Percentiles rank a stretch among this genome's conserved stretches.
phyloP scores from a whole-genome alignment of 1,140 invertebrate species.

The Aethina tumida region DNA sequence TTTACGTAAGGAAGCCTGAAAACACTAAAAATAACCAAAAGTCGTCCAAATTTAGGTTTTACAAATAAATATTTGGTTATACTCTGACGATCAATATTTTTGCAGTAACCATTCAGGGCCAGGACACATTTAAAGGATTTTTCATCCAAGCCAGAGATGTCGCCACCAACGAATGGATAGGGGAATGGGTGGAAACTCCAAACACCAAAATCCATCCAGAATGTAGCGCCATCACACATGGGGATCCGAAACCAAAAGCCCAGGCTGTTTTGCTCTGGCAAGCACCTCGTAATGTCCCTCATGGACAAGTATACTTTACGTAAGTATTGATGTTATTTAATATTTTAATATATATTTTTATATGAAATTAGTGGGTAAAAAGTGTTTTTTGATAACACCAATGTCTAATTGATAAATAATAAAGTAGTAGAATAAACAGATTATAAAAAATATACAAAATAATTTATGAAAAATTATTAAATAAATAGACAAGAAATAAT shows the following conservation, averaged over 20 bases:
- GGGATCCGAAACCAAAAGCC: constrained; percentile 63
- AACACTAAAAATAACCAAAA: no score
- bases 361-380: background rate
- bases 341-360: background rate
- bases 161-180: constrained; percentile 58
- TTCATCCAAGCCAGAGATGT: constrained; percentile 69
- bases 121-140: constrained; percentile 59
- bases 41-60: no score
- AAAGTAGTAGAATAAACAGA: background rate
- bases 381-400: background rate
- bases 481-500: background rate
- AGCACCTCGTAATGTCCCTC: constrained; percentile 48
- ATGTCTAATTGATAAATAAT: background rate
- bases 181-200: constrained; percentile 55
- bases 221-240: constrained; percentile 69
- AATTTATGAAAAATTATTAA: constrained; percentile 9
- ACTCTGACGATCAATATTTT: constrained; percentile 14
- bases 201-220: constrained; percentile 65
- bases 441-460: constrained; percentile 9
- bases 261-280: constrained; percentile 63
- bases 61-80: background rate
- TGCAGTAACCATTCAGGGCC: constrained; percentile 51
- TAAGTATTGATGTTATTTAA: constrained; percentile 48
- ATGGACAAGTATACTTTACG: constrained; percentile 67
- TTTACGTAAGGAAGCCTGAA: no score